These are phyloP conservation scores for Petrocephalus schoutedeni DNA, from an alignment of 2,797 vertebrate species.

Conservation along the genomic window DNA sequence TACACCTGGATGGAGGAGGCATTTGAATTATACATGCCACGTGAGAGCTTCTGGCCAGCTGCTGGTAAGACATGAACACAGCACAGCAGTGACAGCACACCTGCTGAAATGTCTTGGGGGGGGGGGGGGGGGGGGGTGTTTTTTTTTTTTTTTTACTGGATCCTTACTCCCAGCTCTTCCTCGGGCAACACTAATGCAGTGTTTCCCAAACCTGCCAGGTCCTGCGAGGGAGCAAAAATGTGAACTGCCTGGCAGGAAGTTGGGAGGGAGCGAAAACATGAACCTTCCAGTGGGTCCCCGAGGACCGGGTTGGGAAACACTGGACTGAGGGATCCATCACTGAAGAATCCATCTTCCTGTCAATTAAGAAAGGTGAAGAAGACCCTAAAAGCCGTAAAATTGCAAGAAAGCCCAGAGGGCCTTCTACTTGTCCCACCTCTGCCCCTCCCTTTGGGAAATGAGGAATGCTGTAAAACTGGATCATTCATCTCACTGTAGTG, in stretches of 20 bases:
- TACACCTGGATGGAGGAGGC: neutral
- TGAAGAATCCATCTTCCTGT: neutral
- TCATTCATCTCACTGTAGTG: conserved; percentile 56
- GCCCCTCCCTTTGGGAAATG: conserved; percentile 37
- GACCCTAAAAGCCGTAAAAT: conserved; percentile 41
- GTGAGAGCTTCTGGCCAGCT: neutral
- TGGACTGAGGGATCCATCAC: neutral
- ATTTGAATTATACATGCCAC: conserved; percentile 9
- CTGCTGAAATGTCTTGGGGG: neutral
- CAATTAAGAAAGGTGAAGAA: neutral
- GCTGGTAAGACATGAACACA: neutral
- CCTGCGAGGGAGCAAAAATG: neutral
- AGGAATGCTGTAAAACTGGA: conserved; percentile 45
- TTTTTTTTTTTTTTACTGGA: neutral
- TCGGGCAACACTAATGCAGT: neutral
- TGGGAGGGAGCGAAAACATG: neutral
- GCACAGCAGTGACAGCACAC: neutral
- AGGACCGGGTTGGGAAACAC: neutral
- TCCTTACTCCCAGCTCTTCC: neutral
- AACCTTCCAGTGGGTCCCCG: neutral
- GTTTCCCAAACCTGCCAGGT: neutral
- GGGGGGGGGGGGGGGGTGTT: neutral
- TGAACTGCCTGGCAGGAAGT: neutral
- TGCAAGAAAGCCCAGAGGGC: conserved; percentile 38
- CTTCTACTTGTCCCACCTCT: conserved; percentile 42